A percentile compares a stretch with the other conserved stretches of the same genome.
These are phyloP conservation scores for Zenarchopterus dispar DNA, from an alignment of 2,797 vertebrate species.

Conservation along the genomic window DNA sequence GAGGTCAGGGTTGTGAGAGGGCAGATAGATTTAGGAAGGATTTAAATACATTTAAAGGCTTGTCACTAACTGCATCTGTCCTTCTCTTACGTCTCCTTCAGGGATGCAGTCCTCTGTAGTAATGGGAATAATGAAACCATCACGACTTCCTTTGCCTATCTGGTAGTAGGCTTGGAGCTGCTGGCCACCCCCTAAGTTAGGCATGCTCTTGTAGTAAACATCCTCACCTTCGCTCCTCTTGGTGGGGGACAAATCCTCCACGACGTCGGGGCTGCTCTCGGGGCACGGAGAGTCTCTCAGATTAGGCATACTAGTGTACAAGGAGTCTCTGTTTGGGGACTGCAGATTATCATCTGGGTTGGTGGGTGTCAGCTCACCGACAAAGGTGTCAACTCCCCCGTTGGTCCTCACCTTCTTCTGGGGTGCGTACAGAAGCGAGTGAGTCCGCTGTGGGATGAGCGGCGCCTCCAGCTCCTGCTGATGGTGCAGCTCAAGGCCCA, in stretches of 20 bases:
- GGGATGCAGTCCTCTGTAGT: conserved; percentile 94
- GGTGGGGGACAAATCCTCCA: conserved; percentile 94
- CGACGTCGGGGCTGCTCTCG: conserved; percentile 91
- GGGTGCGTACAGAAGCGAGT: conserved; percentile 98
- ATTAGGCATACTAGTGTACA: conserved; percentile 99
- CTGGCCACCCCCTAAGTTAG: conserved; percentile 92
- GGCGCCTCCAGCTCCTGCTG: conserved; percentile 94
- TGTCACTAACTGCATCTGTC: conserved; percentile 99
- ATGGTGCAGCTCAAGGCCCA: conserved; percentile 89
- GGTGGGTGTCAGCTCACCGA: conserved; percentile 88
- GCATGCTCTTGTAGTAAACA: conserved; percentile 99
- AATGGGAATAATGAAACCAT: conserved; percentile 96
- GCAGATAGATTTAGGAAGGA: conserved; percentile 49
- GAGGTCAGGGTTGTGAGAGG: conserved; percentile 37
- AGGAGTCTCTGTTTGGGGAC: conserved; percentile 98
- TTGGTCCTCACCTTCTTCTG: conserved; percentile 95
- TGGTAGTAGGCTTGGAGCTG: conserved; percentile 98
- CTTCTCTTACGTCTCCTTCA: conserved; percentile 96
- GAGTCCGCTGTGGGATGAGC: conserved; percentile 98
- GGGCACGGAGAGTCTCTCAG: conserved; percentile 95
- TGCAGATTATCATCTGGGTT: conserved; percentile 90
- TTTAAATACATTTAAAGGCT: conserved; percentile 94
- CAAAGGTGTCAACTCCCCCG: conserved; percentile 85
- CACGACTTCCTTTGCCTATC: conserved; percentile 94
- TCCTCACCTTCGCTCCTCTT: conserved; percentile 94